Evolutionary conservation across 2,797 vertebrate genomes (phyloP).

Genomic region (Lagocephalus sceleratus): DNA sequence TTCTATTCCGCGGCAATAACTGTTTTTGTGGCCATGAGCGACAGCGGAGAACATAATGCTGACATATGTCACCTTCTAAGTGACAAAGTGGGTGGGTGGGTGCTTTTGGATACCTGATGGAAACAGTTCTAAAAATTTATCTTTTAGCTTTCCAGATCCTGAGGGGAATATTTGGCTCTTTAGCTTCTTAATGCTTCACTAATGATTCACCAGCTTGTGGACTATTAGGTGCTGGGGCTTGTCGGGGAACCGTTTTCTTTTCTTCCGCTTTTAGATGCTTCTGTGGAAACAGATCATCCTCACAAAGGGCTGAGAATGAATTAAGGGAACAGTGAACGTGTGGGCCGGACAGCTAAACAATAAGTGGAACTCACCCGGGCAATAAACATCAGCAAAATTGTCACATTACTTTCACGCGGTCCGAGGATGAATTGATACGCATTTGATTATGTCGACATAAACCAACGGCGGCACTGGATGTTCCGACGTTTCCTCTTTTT

Average conservation of each 20-base stretch:
- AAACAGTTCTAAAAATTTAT: not conserved
- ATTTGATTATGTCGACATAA: not conserved
- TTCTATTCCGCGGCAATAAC: not conserved
- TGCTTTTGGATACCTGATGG: not conserved
- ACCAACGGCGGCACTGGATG: not conserved
- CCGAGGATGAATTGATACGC: not conserved
- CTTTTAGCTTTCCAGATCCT: not conserved
- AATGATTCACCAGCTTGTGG: not conserved
- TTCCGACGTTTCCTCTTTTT: not conserved
- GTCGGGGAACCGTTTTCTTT: not conserved
- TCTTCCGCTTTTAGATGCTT: not conserved
- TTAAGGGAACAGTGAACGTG: not conserved
- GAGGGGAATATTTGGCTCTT: not conserved
- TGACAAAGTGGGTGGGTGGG: not conserved
- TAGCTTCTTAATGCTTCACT: not conserved
- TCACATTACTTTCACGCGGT: not conserved
- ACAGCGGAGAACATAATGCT: not conserved
- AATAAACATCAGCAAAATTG: not conserved
- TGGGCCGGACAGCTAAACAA: not conserved
- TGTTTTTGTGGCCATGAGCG: not conserved
- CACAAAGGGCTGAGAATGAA: not conserved
- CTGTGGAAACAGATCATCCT: not conserved
- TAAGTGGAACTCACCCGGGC: not conserved
- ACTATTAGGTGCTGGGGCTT: not conserved
- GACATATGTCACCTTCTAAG: not conserved